These are phyloP conservation scores for Phanerotoma sp. DNA, from an alignment of 2,888 invertebrate genomes.

Conservation along the genomic window DNA sequence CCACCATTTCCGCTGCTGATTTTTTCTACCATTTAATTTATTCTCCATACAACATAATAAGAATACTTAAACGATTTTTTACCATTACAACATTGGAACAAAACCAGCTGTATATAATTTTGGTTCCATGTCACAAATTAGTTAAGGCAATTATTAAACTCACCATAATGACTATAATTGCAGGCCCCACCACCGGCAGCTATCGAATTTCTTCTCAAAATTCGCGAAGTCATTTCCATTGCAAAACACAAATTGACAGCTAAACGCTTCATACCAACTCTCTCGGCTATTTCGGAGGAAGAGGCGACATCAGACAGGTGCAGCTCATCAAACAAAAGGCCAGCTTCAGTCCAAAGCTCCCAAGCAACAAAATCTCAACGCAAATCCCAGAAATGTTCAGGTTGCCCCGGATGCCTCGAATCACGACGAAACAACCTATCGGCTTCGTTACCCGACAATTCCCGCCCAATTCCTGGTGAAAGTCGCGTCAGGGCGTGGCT, in stretches of 20 bases:
- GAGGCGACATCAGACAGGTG: slow-evolving; percentile 57
- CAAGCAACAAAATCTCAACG: slow-evolving; percentile 49
- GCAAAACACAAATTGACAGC: slow-evolving; percentile 86
- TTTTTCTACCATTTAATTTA: no score
- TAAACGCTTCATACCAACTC: slow-evolving; percentile 76
- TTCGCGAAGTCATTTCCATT: slow-evolving; percentile 86
- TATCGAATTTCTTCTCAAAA: slow-evolving; percentile 83
- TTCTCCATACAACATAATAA: no score
- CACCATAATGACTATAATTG: neutral
- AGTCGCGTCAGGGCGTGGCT: slow-evolving; percentile 54
- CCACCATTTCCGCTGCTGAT: no score
- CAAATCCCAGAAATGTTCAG: slow-evolving; percentile 62
- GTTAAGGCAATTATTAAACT: neutral
- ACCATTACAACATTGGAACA: no score
- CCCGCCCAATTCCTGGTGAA: slow-evolving; percentile 45
- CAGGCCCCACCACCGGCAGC: slow-evolving; percentile 89
- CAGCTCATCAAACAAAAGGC: slow-evolving; percentile 37
- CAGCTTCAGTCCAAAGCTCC: slow-evolving; percentile 39
- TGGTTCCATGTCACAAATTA: no score
- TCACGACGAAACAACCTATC: slow-evolving; percentile 31
- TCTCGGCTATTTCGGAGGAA: slow-evolving; percentile 81
- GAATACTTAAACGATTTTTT: no score
- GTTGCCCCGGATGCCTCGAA: slow-evolving; percentile 69
- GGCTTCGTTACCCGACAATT: slow-evolving; percentile 33
- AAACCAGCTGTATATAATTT: no score